phyloP scores from a whole-genome alignment of 2,888 invertebrate genomes.

The Holacanthella duospinosa region DNA sequence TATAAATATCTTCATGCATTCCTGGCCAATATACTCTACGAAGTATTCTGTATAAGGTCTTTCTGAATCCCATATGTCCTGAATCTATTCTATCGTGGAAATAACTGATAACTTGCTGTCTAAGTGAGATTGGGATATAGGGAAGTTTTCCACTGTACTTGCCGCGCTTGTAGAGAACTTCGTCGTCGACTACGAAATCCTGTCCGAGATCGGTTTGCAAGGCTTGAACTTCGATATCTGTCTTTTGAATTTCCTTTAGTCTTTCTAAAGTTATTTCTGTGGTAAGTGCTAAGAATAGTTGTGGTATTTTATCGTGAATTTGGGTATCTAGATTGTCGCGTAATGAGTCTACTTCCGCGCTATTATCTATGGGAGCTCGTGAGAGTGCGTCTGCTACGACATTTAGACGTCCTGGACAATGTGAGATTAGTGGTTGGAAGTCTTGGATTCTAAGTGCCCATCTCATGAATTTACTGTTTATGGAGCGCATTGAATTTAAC shows the following conservation, averaged over 20 bases:
- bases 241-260: neutral
- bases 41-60: conserved; percentile 12
- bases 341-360: too few species aligned
- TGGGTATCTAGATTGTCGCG: too few species aligned
- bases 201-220: conserved; percentile 5
- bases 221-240: conserved; percentile 10
- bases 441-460: too few species aligned
- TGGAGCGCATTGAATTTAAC: too few species aligned
- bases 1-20: conserved; percentile 13
- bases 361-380: too few species aligned
- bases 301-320: too few species aligned
- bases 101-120: conserved; percentile 7
- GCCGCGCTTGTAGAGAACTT: conserved; percentile 5
- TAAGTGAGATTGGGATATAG: conserved; percentile 14
- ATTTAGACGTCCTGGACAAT: too few species aligned
- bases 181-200: conserved; percentile 5
- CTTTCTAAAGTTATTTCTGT: too few species aligned
- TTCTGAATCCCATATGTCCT: conserved; percentile 21
- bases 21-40: conserved; percentile 18
- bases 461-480: too few species aligned
- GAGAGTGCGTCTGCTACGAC: too few species aligned
- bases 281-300: neutral
- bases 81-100: conserved; percentile 16
- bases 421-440: too few species aligned
- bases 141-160: conserved; percentile 1